Base-by-base conservation (phyloP, 2,113 vertebrate genomes). In the Pelvicachromis taeniatus region DNA sequence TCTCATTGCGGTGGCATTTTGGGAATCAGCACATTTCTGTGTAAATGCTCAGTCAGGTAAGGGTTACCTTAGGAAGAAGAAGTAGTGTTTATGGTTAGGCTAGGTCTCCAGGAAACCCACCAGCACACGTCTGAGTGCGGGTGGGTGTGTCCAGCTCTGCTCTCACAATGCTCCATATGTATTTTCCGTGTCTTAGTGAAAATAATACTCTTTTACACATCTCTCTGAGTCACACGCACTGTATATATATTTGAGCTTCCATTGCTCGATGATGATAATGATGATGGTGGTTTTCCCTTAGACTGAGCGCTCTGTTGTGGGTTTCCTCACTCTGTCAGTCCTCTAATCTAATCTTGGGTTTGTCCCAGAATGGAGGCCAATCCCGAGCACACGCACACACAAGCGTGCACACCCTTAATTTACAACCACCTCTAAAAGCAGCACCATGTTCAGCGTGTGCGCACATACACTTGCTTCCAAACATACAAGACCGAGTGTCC, bases 271-370 rank as follows among this genome's bases (percentile, higher is more conserved):
- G 56, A 89, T 55, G 83, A 89, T 84, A 85, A 86, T 55, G 75
- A 7, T 83, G 77, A 50, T 17, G 70, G 82, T 88, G 91, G 84
- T 92, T 93, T 92, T 83, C 80, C 63, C 73, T 84, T 48, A 68
- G 86, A 42, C 81, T 77, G 56, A 86, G 70, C 35, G 42, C 75
- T 93, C 80, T 93, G 83, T 92, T 93, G 90, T 93, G 91, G 92
- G 45, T 73, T 85, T 85, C 77, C 80, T 90, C 87, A 78, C 61
- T 90, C 65, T 33, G 78, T 78, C 82, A 85, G 88, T 86, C 93
- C 93, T 93, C 55, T 94, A 95, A 94, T 95, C 92, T 40, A 42
- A n/a, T n/a, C 82, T 89, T 68, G 56, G 84, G 88, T 89, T 90
- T 83, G 83, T 88, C 87, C 84, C 89, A 82, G 45, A 89, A 65